A percentile compares a stretch with the other conserved stretches of the same genome.
phyloP scores from a whole-genome alignment of 2,797 vertebrate species.

The Hyperoplus lanceolatus region DNA sequence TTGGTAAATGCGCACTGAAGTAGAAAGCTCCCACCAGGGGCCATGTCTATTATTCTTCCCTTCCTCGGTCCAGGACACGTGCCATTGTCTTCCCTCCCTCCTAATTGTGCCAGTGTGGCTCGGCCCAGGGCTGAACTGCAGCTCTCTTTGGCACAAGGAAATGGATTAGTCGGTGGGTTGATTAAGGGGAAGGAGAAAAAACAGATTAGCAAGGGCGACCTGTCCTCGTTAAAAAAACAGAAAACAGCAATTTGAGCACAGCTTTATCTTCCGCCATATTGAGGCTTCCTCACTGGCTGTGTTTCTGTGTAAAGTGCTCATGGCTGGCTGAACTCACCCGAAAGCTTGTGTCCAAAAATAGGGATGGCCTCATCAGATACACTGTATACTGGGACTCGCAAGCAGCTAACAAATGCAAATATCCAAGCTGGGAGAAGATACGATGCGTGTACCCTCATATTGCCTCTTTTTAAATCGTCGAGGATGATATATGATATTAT shows the following conservation, averaged over 20 bases:
- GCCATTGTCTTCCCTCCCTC: conserved; percentile 59
- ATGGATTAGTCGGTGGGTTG: conserved; percentile 80
- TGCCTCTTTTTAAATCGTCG: conserved; percentile 39
- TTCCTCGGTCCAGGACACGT: conserved; percentile 44
- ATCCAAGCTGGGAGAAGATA: conserved; percentile 39
- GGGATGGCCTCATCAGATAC: conserved; percentile 44
- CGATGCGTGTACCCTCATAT: conserved; percentile 29
- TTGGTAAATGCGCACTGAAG: conserved; percentile 52
- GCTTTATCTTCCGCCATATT: conserved; percentile 66
- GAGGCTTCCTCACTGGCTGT: conserved; percentile 57
- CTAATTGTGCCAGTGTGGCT: conserved; percentile 58
- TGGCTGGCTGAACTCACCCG: conserved; percentile 74
- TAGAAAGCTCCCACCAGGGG: conserved; percentile 54
- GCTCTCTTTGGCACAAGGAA: conserved; percentile 65
- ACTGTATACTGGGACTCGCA: conserved; percentile 44
- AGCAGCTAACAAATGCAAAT: conserved; percentile 51
- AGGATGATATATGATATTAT: conserved; percentile 61
- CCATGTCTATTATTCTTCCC: conserved; percentile 52
- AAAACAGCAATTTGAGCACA: conserved; percentile 73
- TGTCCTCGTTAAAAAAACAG: conserved; percentile 73
- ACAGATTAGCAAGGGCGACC: conserved; percentile 79
- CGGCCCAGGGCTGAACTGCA: conserved; percentile 63
- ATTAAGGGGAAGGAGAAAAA: conserved; percentile 74
- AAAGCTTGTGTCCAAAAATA: conserved; percentile 67
- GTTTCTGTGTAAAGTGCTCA: conserved; percentile 29